phyloP scores from a whole-genome alignment of 2,113 vertebrate species.

The Fulmarus glacialis region DNA sequence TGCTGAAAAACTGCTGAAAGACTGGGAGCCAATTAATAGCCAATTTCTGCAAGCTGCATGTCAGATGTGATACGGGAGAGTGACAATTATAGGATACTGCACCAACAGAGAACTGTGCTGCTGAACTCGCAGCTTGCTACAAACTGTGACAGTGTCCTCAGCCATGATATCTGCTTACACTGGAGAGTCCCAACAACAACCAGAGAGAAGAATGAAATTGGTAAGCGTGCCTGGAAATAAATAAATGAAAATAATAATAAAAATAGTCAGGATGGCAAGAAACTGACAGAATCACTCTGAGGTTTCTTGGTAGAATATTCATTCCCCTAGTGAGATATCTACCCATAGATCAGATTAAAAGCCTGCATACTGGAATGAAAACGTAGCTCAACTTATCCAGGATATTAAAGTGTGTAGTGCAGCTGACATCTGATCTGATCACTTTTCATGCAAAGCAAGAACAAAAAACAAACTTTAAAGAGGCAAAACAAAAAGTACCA shows the following conservation, averaged over 20 bases:
- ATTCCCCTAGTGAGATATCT: conserved; percentile 36
- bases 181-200: not conserved
- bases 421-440: conserved; percentile 66
- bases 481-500: not conserved
- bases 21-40: conserved; percentile 41
- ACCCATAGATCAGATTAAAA: conserved; percentile 64
- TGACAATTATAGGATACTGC: not conserved
- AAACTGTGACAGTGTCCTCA: not conserved
- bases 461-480: conserved; percentile 42
- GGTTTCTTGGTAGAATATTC: conserved; percentile 46
- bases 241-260: not conserved
- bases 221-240: not conserved
- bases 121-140: not conserved
- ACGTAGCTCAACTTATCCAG: conserved; percentile 48
- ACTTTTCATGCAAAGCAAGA: conserved; percentile 42
- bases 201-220: not conserved
- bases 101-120: not conserved
- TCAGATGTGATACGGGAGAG: not conserved
- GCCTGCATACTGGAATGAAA: conserved; percentile 53
- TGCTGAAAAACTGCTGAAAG: not conserved
- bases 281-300: not conserved
- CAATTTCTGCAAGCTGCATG: conserved; percentile 21
- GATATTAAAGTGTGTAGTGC: conserved; percentile 66
- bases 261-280: not conserved
- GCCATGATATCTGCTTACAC: not conserved